Percentiles rank a stretch among this genome's conserved stretches.
Conservation (phyloP, 2,113 vertebrate genomes). For the Apteryx owenii region DNA sequence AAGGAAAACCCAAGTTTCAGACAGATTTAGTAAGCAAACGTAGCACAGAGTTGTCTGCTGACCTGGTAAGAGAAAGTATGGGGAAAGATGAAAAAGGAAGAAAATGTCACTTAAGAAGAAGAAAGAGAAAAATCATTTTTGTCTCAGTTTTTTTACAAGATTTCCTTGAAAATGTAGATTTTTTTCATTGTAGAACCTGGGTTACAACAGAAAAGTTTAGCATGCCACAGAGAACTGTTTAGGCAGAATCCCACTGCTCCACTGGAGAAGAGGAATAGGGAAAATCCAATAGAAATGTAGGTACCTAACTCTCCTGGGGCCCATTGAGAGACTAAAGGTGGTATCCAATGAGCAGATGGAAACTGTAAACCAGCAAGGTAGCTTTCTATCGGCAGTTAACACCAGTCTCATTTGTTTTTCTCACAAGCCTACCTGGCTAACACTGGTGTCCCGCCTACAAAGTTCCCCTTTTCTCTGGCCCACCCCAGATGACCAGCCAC, state of each 20-base stretch:
- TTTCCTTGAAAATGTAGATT: background rate
- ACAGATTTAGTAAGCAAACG: background rate
- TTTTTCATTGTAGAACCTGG: background rate
- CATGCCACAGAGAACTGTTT: background rate
- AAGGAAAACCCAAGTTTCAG: background rate
- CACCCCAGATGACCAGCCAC: background rate
- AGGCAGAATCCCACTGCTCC: background rate
- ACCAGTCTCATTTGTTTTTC: background rate
- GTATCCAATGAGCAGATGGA: background rate
- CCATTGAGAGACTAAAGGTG: background rate
- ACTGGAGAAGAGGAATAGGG: background rate
- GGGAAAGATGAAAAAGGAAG: background rate
- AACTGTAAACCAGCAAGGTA: background rate
- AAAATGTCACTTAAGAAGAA: background rate
- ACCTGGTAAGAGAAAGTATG: background rate
- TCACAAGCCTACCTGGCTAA: background rate
- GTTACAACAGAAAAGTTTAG: background rate
- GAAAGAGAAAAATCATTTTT: background rate
- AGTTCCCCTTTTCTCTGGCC: background rate
- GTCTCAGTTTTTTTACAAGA: background rate
- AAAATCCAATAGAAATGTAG: background rate
- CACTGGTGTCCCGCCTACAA: background rate
- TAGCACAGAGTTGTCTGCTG: background rate
- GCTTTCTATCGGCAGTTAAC: background rate
- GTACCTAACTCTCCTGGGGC: background rate